Percentiles rank a stretch among this genome's conserved stretches.
These are phyloP conservation scores for Otolemur crassicaudatus DNA, from an alignment of 2,797 vertebrate species.

Conservation along the genomic window DNA sequence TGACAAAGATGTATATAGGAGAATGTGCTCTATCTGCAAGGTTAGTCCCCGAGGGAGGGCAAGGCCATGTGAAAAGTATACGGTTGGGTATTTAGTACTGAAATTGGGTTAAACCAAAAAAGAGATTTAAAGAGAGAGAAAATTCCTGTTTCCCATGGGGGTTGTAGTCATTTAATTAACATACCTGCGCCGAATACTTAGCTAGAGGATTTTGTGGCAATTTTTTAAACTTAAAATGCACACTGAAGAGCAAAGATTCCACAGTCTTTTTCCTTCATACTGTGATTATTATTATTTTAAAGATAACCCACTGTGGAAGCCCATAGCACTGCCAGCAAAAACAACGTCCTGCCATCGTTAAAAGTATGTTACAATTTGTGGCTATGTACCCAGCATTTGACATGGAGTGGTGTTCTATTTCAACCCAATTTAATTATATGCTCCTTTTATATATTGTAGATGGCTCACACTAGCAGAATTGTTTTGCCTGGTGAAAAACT, in stretches of 20 bases:
- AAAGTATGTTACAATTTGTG: slow-evolving; percentile 77
- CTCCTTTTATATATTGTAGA: slow-evolving; percentile 71
- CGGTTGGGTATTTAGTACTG: neutral
- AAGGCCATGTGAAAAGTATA: neutral
- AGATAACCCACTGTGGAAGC: slow-evolving; percentile 71
- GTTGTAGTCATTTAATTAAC: slow-evolving; percentile 20
- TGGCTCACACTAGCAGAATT: slow-evolving; percentile 70
- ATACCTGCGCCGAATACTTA: neutral
- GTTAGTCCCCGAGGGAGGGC: neutral
- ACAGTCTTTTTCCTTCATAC: neutral
- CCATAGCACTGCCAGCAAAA: slow-evolving; percentile 65
- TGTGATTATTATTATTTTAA: slow-evolving; percentile 52
- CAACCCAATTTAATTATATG: slow-evolving; percentile 81
- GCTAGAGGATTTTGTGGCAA: neutral
- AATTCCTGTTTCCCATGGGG: neutral
- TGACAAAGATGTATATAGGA: neutral
- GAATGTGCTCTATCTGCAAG: neutral
- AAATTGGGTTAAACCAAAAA: neutral
- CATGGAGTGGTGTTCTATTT: slow-evolving; percentile 71
- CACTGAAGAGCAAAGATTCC: neutral
- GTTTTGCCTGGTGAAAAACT: slow-evolving; percentile 80
- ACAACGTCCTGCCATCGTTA: slow-evolving; percentile 63
- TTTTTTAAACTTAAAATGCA: neutral
- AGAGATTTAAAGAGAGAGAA: neutral
- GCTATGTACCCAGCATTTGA: slow-evolving; percentile 72